These are phyloP conservation scores for Pterostichus niger DNA, from an alignment of 2,888 invertebrate species.

Conservation along the genomic window DNA sequence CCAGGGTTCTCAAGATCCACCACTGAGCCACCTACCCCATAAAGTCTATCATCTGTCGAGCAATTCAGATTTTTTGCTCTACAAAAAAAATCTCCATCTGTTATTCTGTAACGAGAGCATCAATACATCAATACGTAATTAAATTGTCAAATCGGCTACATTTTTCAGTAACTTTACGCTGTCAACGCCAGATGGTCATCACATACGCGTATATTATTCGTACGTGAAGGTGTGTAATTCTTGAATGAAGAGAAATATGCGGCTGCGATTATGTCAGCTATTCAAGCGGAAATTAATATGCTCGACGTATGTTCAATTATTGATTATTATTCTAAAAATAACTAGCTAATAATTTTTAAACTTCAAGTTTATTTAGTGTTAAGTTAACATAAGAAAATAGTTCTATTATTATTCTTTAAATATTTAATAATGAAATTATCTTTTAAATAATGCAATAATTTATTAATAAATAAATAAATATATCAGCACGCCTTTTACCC, in stretches of 20 bases:
- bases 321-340: constrained; percentile 3
- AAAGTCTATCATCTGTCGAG: no score
- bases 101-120: not conserved
- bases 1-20: no score
- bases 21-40: no score
- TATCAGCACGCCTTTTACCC: no score
- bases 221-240: not conserved
- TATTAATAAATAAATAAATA: no score
- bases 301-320: not conserved
- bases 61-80: not conserved
- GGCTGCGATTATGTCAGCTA: not conserved
- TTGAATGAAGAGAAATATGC: not conserved
- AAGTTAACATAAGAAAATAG: no score
- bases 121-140: constrained; percentile 11
- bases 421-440: no score
- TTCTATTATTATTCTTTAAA: no score
- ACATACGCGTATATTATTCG: not conserved
- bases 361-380: no score
- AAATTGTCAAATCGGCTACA: constrained; percentile 5
- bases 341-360: not conserved
- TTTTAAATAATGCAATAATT: no score
- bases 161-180: not conserved
- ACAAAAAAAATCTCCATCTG: not conserved
- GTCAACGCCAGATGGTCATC: no score
- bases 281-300: not conserved